Base-by-base conservation (phyloP, 2,113 vertebrate genomes). In the Ameiurus melas region DNA sequence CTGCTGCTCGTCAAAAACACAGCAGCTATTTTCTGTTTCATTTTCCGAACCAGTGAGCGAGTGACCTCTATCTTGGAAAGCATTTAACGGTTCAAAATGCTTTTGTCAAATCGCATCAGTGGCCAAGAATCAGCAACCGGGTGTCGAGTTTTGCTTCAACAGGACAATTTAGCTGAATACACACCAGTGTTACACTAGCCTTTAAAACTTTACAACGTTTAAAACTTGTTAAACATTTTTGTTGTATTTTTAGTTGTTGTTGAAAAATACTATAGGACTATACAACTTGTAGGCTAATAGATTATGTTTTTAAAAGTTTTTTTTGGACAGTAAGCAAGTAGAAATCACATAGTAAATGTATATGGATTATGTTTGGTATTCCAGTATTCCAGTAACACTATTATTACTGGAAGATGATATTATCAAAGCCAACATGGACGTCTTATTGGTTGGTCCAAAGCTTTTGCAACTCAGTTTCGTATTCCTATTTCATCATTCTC, bases 51-150 rank as follows among this genome's bases (percentile, higher is more conserved):
- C 77, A 79, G 47, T 70, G 86, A 70, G 77, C n/a, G 62, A 87
- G 62, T 81, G 86, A 87, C 80, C 86, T 83, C 86, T 60, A 75
- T 83, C 70, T 88, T 10, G 13, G 70, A 84, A 77, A 83, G 27
- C 78, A 70, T 87, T 80, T 87, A 66, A 53, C 62, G 64, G 86
- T 68, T 81, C 62, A 68, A 68, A 87, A 70, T n/a, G 62, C 47
- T 80, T 87, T 81, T 70, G 86, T 81, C 60, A 53, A 81, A 64
- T 62, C 36, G 55, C 80, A 87, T 87, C 87, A 88, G 57, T 77
- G 58, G 58, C 68, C n/a, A 58, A 88, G 58, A 39, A 64, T 88
- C 78, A 75, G 60, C n/a, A 53, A 33, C 51, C 4, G 43, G 39
- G 16, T 66, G 73, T 39, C 3, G 6, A 55, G 62, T 68, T 80